phyloP scores from a whole-genome alignment of 2,888 invertebrate genomes.

The Dryadula phaetusa region DNA sequence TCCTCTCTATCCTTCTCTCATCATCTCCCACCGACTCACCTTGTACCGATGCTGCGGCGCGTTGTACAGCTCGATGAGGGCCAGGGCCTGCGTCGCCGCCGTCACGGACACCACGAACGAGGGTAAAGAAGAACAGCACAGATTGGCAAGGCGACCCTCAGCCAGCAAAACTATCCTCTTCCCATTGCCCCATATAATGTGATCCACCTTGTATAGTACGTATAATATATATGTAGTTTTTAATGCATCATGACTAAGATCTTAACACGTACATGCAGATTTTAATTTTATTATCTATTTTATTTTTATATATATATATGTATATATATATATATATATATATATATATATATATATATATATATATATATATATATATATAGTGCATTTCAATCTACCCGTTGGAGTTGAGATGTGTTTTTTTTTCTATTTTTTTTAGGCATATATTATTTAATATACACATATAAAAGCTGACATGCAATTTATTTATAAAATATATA shows the following conservation, averaged over 20 bases:
- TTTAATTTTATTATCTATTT: no score
- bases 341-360: no score
- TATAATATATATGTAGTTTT: neutral
- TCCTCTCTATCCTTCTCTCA: neutral
- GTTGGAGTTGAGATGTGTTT: no score
- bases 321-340: no score
- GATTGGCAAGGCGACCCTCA: constrained; percentile 97
- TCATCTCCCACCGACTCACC: constrained; percentile 19
- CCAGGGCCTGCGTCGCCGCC: constrained; percentile 97
- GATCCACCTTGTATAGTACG: constrained; percentile 88
- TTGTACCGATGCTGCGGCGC: constrained; percentile 84
- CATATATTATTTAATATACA: neutral
- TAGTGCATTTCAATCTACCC: no score
- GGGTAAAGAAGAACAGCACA: constrained; percentile 98
- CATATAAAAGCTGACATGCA: constrained; percentile 17
- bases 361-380: no score
- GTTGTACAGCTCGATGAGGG: constrained; percentile 98
- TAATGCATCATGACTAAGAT: no score
- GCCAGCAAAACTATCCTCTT: constrained; percentile 97
- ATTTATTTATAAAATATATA: neutral
- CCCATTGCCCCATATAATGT: constrained; percentile 99
- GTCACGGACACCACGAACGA: constrained; percentile 99
- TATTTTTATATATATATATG: no score
- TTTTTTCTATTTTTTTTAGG: neutral
- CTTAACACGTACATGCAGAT: neutral